A percentile compares a stretch with the other conserved stretches of the same genome.
Evolutionary conservation across 1,140 invertebrate species (phyloP).

Genomic region (Lasioglossum baleicum): DNA sequence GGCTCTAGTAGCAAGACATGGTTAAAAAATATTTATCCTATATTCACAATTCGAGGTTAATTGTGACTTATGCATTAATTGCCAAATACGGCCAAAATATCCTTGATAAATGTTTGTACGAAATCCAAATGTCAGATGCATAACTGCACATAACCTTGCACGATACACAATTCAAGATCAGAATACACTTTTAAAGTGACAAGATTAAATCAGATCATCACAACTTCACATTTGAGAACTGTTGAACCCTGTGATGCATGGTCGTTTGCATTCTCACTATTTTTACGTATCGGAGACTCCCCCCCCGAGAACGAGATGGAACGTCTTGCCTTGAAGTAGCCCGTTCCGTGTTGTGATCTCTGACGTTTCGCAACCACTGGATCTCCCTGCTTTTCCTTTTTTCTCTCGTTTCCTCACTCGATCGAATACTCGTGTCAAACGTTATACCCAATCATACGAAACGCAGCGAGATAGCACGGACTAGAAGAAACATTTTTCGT

Average conservation of each 20-base stretch:
- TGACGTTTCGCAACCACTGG: conserved; percentile 69
- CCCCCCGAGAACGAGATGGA: conserved; percentile 19
- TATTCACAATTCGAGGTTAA: conserved; percentile 4
- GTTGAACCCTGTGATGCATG: conserved; percentile 7
- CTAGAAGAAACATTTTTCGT: conserved; percentile 46
- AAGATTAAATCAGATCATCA: conserved; percentile 48
- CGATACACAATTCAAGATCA: conserved; percentile 22
- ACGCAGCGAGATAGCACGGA: conserved; percentile 4
- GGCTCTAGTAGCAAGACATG: background rate
- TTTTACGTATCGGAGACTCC: conserved; percentile 12
- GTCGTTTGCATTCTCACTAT: conserved; percentile 30
- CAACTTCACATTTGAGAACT: conserved; percentile 6
- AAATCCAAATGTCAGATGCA: conserved; percentile 46
- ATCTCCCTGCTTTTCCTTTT: conserved; percentile 2
- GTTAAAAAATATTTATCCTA: conserved; percentile 24
- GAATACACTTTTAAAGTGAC: conserved; percentile 24
- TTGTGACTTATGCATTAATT: conserved; percentile 19
- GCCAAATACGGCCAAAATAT: conserved; percentile 21
- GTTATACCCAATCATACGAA: conserved; percentile 21
- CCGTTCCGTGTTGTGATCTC: conserved; percentile 49
- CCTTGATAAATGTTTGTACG: conserved; percentile 15
- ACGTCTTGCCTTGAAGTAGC: conserved; percentile 51
- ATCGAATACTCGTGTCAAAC: conserved; percentile 12
- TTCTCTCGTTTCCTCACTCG: conserved; percentile 1
- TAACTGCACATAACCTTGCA: conserved; percentile 58